phyloP scores from a whole-genome alignment of 2,797 vertebrate species.

The Gymnodraco acuticeps region DNA sequence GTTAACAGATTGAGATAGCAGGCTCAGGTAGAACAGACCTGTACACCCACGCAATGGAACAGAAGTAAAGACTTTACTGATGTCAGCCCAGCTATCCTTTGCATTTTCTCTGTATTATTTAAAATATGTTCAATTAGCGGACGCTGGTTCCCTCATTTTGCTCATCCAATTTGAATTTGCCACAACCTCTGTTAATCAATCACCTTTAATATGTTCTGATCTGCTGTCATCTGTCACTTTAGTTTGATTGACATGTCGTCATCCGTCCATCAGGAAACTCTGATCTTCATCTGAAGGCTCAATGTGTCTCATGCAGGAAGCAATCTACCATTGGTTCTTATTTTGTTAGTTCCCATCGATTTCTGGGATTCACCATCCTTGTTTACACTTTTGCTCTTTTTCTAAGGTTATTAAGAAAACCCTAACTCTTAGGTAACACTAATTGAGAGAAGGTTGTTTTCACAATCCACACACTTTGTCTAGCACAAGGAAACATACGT shows the following conservation, averaged over 20 bases:
- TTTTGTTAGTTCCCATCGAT: no score
- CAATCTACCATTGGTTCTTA: no score
- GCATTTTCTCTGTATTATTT: background rate
- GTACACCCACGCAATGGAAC: slow-evolving; percentile 44
- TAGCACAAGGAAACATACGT: no score
- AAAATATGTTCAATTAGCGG: background rate
- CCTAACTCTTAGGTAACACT: no score
- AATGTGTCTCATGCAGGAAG: background rate
- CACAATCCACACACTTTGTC: no score
- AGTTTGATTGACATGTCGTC: background rate
- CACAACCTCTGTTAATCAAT: background rate
- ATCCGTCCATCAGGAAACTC: background rate
- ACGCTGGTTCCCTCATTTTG: background rate
- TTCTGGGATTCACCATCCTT: no score
- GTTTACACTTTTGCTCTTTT: no score
- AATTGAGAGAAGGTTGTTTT: no score
- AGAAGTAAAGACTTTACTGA: slow-evolving; percentile 16
- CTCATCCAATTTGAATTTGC: background rate
- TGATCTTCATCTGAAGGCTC: background rate
- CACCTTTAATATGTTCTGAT: background rate
- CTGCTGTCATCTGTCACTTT: background rate
- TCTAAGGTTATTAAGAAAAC: no score
- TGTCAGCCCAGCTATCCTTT: slow-evolving; percentile 6
- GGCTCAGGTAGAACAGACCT: slow-evolving; percentile 56
- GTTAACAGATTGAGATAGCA: slow-evolving; percentile 67